Base-by-base conservation (phyloP, 2,797 vertebrate genomes). In the Cuniculus paca region DNA sequence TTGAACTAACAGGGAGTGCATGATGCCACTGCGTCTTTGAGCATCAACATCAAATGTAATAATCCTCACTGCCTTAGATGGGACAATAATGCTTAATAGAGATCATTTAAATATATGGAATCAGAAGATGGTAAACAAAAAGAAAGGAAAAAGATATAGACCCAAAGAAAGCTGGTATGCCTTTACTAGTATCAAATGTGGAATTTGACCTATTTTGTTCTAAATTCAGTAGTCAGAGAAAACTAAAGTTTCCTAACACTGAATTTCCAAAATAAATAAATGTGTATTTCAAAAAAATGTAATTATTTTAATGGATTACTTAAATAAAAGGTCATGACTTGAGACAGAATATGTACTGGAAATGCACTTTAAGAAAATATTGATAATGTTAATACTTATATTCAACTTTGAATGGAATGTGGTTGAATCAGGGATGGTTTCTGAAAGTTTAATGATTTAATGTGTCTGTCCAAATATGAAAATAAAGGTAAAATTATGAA, bases 401-500 rank as follows among this genome's bases (percentile, higher is more conserved):
- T 95, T 80, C 65, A 81, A 50, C n/a, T 94, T 90, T 77, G 65
- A 81, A 81, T 63, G 74, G 48, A 48, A 65, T 88, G 24, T 68
- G 72, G 92, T 95, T 96, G 96, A 96, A 82, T 74, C 50, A 52
- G 52, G 20, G 92, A 74, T 88, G 60, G 42, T 79, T 72, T 89
- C 1, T 52, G 16, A 54, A 96, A 88, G 70, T 48, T 17, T 79
- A 83, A 90, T 68, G 20, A 65, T 70, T 50, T 88, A 84, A 72
- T 26, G 13, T 63, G 48, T 61, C 89, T 90, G 39, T 42, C 24
- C 60, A 95, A 96, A 13, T 84, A 34, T 79, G 74, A 50, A 95
- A 97, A 80, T 74, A 72, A 52, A 89, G 34, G 13, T 72, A 98
- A 94, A 68, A 95, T 65, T 93, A 83, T 78, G 90, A 74, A 65